Evolutionary conservation across 1,140 invertebrate species (phyloP).

Genomic region (Neodiprion virginianus): DNA sequence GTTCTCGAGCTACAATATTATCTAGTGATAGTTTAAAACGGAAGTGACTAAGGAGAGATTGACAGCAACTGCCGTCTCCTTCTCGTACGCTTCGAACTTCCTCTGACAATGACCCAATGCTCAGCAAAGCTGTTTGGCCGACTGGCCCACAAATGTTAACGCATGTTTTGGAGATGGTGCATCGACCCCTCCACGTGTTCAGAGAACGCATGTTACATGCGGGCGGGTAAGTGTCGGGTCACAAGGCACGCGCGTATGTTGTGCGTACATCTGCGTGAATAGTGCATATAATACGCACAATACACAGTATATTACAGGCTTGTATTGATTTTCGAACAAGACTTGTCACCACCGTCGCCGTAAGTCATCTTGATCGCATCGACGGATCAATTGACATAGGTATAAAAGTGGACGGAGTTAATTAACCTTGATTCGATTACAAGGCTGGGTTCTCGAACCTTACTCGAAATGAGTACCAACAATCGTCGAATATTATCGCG

Average conservation of each 20-base stretch:
- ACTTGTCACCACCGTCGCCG: background rate
- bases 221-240: constrained; percentile 3
- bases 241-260: background rate
- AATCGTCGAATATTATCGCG: too few species aligned
- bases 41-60: background rate
- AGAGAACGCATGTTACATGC: constrained; percentile 4
- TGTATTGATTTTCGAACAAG: background rate
- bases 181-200: constrained; percentile 6
- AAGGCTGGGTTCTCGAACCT: too few species aligned
- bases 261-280: background rate
- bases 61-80: background rate
- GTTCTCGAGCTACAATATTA: too few species aligned
- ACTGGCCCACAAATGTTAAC: constrained; percentile 5
- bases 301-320: background rate
- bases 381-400: background rate
- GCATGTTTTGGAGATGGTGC: constrained; percentile 7
- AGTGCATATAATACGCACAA: too few species aligned
- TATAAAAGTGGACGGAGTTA: too few species aligned
- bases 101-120: constrained; percentile 3
- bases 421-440: too few species aligned
- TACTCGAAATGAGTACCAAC: too few species aligned
- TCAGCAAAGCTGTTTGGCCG: background rate
- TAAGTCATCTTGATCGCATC: background rate
- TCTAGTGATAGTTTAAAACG: background rate
- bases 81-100: background rate